phyloP scores from a whole-genome alignment of 1,140 invertebrate species.

The Zophobas morio region DNA sequence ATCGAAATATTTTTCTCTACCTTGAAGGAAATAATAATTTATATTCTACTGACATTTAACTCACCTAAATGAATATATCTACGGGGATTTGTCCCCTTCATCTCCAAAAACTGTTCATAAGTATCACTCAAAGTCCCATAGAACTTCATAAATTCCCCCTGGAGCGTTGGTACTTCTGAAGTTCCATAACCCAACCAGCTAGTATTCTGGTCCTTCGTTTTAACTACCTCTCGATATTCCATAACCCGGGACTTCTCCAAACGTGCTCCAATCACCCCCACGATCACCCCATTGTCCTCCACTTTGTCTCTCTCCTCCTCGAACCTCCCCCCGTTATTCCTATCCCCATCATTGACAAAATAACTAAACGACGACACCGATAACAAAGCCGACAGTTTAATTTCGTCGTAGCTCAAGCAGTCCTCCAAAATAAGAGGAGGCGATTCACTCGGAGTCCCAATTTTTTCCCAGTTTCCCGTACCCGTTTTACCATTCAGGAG shows the following conservation, averaged over 20 bases:
- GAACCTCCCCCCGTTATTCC: constrained; percentile 72
- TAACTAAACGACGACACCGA: constrained; percentile 74
- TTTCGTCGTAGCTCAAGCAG: constrained; percentile 74
- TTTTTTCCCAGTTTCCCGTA: constrained; percentile 69
- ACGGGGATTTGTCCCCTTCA: neutral
- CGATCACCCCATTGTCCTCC: constrained; percentile 52
- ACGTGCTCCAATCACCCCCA: constrained; percentile 70
- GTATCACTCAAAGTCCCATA: constrained; percentile 23
- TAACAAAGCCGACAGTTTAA: constrained; percentile 75
- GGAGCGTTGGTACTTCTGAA: constrained; percentile 16
- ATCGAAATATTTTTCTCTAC: constrained; percentile 63
- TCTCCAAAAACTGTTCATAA: constrained; percentile 44
- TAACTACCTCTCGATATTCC: constrained; percentile 74
- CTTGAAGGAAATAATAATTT: no score
- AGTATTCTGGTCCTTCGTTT: constrained; percentile 70
- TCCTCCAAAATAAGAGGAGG: constrained; percentile 69
- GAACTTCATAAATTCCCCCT: constrained; percentile 18
- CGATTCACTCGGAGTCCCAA: constrained; percentile 68
- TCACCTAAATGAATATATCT: constrained; percentile 1
- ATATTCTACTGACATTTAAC: no score
- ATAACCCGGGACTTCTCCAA: constrained; percentile 69
- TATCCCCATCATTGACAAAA: constrained; percentile 76
- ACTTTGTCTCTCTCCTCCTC: constrained; percentile 56
- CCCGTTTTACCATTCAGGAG: constrained; percentile 67
- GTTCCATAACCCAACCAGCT: constrained; percentile 67